These are phyloP conservation scores for Silurus asotus DNA, from an alignment of 2,113 vertebrate species.

Conservation along the genomic window DNA sequence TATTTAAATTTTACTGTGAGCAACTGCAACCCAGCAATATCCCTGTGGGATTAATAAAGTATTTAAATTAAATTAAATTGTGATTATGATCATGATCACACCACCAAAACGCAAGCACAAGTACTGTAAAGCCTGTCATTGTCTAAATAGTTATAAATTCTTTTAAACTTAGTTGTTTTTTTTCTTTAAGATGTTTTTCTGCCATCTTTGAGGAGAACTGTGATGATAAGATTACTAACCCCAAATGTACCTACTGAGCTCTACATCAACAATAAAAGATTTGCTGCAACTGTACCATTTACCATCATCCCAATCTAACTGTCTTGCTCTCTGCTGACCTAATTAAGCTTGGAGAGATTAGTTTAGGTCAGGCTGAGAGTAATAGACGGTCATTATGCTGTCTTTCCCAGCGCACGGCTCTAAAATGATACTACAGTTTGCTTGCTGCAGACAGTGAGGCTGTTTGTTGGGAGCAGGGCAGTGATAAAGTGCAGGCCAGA, in stretches of 20 bases:
- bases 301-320: background rate
- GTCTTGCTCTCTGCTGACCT: constrained; percentile 17
- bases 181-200: background rate
- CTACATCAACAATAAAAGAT: background rate
- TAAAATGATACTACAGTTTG: constrained; percentile 21
- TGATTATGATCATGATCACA: background rate
- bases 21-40: no score
- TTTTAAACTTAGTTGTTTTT: background rate
- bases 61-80: no score
- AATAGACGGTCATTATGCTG: constrained; percentile 39
- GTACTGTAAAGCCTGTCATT: background rate
- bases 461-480: constrained; percentile 24
- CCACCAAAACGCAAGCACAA: background rate
- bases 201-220: background rate
- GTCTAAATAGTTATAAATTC: background rate
- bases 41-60: no score
- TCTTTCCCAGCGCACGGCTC: constrained; percentile 26
- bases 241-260: background rate
- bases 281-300: no score
- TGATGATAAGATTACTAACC: background rate
- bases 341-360: constrained; percentile 40
- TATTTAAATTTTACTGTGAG: no score
- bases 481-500: background rate
- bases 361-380: background rate
- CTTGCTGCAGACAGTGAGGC: constrained; percentile 25